Base-by-base conservation (phyloP, 2,888 invertebrate species). In the Psylliodes chrysocephalus region DNA sequence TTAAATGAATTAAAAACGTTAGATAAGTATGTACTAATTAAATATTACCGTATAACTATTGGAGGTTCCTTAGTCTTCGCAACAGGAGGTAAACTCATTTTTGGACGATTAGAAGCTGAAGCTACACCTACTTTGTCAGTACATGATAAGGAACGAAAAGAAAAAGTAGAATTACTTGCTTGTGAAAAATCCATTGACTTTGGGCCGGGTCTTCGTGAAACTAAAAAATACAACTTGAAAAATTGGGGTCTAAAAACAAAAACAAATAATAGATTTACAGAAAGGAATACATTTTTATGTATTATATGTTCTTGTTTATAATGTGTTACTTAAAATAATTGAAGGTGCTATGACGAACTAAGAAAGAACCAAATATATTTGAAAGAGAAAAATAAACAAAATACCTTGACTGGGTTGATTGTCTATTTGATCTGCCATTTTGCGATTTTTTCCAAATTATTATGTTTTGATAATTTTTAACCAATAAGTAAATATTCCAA, bases 351-450 rank as follows among this genome's bases (percentile, higher is more conserved):
- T 53, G 30, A 44, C 19, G 42, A 6, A 46, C 25, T 52, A 35
- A 10, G 17, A 42, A 14, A 47, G n/a, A 8, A 40, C 17, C 22
- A 60, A 49, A 47, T 4, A 30, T 60, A 64, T 60, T 56, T 33
- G 19, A 18, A 60, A 18, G 17, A 60, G 19, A 17, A 44, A 64
- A 46, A 60, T 55, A 66, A 67, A 52, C 56, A 38, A 59, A 54
- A 40, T 73, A 75, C 75, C 74, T 75, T 71, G 72, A 66, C 86
- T 88, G 81, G 88, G 86, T 78, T 89, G 87, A 84, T 89, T 87
- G 83, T 87, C 88, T 83, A 88, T 87, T 85, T 88, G 89, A 84
- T 89, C 90, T 86, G 90, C 90, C 90, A 90, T 90, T 86, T 82
- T 84, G 80, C 73, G 33, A 59, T 59, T 59, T 55, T 59, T 40